Evolutionary conservation across 2,888 invertebrate species (phyloP).

Genomic region (Habroteleia sp.): DNA sequence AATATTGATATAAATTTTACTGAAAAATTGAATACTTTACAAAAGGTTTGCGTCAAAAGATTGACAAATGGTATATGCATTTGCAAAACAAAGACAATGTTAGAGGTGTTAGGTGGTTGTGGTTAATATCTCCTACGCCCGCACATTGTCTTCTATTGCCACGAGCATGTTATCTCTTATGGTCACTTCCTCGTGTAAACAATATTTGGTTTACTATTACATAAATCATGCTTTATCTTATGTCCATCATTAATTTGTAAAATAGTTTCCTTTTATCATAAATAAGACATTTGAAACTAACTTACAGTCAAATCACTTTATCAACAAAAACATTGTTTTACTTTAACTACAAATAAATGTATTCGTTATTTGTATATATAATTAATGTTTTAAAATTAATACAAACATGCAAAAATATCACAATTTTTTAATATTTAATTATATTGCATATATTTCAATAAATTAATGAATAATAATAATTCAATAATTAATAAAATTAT

Average conservation of each 20-base stretch:
- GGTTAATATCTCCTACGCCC: slow-evolving; percentile 35
- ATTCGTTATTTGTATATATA: too few relatives aligned
- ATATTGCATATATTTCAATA: too few relatives aligned
- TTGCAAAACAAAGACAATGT: slow-evolving; percentile 26
- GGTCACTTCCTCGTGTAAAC: slow-evolving; percentile 49
- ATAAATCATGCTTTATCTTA: slow-evolving; percentile 35
- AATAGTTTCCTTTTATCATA: slow-evolving; percentile 2
- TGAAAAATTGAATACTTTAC: neutral
- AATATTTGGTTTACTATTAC: slow-evolving; percentile 30
- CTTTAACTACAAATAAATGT: too few relatives aligned
- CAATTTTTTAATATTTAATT: too few relatives aligned
- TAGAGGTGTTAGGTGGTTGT: slow-evolving; percentile 19
- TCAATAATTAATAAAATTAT: too few relatives aligned
- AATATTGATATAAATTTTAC: neutral
- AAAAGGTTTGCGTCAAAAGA: neutral
- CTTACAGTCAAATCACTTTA: too few relatives aligned
- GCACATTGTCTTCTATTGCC: slow-evolving; percentile 34
- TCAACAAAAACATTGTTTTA: too few relatives aligned
- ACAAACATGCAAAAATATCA: too few relatives aligned
- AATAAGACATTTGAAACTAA: neutral
- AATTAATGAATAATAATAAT: too few relatives aligned
- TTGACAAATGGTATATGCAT: slow-evolving; percentile 31
- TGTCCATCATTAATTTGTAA: slow-evolving; percentile 17
- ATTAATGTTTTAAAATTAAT: too few relatives aligned
- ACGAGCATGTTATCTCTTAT: slow-evolving; percentile 31